A percentile compares a stretch with the other conserved stretches of the same genome.
Conservation (phyloP, 2,113 vertebrate species). For the Heloderma charlesbogerti region DNA sequence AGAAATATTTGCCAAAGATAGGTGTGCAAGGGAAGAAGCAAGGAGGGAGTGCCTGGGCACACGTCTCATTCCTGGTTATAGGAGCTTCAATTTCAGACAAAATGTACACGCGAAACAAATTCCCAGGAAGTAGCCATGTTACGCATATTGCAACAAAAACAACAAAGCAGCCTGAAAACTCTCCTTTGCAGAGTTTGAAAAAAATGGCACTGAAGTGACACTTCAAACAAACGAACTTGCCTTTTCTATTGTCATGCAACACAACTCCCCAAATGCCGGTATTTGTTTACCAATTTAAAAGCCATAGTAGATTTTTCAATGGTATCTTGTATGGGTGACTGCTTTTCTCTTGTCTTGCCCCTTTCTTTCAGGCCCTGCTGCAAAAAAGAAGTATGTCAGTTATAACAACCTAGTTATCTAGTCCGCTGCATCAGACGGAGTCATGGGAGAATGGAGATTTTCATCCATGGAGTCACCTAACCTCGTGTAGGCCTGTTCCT, state of each 20-base stretch:
- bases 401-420: constrained; percentile 96
- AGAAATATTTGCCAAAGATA: no score
- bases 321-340: background rate
- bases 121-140: no score
- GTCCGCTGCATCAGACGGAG: constrained; percentile 66
- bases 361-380: constrained; percentile 87
- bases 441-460: constrained; percentile 54
- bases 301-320: accelerated
- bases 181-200: no score
- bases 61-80: no score
- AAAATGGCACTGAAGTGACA: no score
- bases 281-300: background rate
- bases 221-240: no score
- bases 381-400: constrained; percentile 94
- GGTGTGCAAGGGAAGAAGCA: no score
- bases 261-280: background rate
- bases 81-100: no score
- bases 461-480: constrained; percentile 63
- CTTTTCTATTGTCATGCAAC: background rate
- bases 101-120: no score
- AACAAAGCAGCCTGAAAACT: no score
- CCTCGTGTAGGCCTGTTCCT: constrained; percentile 66
- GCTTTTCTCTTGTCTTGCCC: accelerated
- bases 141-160: no score
- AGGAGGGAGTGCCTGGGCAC: no score